Evolutionary conservation across 1,140 invertebrate species (phyloP), one percentile per base, ranked within the genome.

Genomic region (Pomacea maculata): DNA sequence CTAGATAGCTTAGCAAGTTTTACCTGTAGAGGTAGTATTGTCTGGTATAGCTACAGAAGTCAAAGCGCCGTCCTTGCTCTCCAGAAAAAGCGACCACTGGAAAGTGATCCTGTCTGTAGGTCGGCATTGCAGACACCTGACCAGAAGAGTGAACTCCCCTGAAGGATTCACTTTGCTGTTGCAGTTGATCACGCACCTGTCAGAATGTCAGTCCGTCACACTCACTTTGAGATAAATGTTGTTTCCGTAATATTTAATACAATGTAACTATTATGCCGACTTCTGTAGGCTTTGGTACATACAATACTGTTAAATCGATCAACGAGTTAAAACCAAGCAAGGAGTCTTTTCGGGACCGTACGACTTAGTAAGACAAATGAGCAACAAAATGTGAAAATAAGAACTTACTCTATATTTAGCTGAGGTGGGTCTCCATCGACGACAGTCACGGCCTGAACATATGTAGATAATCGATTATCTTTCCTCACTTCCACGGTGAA

Each of bases 161-260:
- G 86, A 87, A 0, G 86, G 86, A 79, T 87, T 87, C 80, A 87
- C 82, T 57, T 87, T 86, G 21, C 81, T 81, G 54, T 85, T 83
- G 64, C 86, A 87, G 68, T 87, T 87, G 7, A 76, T 80, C 21
- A 84, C 65, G 73, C 86, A 87, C 14, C 86, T 87, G 52, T 0
- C 81, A 84, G 25, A 74, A 61, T 61, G 15, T 61, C 11, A 61
- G 3, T 6, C 15, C 3, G 15, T 17, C 11, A 61, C 11, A 17
- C 57, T 61, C 57, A 61, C 8, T 2, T 61, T 8, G 4, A 17
- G 57, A 61, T 17, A 61, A 61, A 17, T 9, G 3, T 8, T 61
- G 15, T 61, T 17, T 17, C 57, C 8, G 15, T 17, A 61, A 9
- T 17, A 9, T 61, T 45, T 45, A 45, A 45, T 45, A 45, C 34